Conservation (phyloP, 2,888 invertebrate genomes). For the Mechanitis mazaeus region DNA sequence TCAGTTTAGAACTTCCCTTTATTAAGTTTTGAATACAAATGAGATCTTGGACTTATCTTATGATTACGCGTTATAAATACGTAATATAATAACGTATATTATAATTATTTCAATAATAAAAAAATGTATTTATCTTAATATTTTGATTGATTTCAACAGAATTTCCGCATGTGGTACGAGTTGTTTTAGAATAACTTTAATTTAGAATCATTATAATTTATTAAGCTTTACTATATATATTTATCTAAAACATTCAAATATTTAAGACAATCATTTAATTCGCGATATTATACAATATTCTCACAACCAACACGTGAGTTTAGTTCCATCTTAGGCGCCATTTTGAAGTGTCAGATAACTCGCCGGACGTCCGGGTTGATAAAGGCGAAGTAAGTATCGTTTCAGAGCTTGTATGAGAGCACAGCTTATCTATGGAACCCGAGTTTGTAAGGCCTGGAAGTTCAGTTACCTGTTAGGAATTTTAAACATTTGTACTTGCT, state of each 20-base stretch:
- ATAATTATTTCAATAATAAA: too few relatives aligned
- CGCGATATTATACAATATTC: background rate
- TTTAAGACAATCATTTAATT: background rate
- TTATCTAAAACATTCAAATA: background rate
- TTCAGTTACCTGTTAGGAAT: background rate
- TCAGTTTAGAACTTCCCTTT: background rate
- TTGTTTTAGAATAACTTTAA: too few relatives aligned
- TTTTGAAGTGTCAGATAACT: conserved; percentile 13
- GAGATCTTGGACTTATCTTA: too few relatives aligned
- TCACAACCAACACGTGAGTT: conserved; percentile 7
- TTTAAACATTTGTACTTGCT: background rate
- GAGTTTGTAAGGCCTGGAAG: background rate
- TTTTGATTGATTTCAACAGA: too few relatives aligned
- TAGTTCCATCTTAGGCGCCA: conserved; percentile 26
- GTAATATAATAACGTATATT: too few relatives aligned
- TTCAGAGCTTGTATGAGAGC: conserved; percentile 19
- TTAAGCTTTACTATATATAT: too few relatives aligned
- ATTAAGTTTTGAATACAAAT: background rate
- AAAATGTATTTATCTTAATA: too few relatives aligned
- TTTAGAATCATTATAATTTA: too few relatives aligned
- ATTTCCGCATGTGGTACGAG: too few relatives aligned
- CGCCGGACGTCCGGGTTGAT: conserved; percentile 20
- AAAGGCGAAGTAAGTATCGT: conserved; percentile 23
- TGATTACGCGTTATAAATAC: too few relatives aligned
- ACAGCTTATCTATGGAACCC: conserved; percentile 2